Conservation (phyloP, 2,797 vertebrate genomes). For the Sparus aurata region DNA sequence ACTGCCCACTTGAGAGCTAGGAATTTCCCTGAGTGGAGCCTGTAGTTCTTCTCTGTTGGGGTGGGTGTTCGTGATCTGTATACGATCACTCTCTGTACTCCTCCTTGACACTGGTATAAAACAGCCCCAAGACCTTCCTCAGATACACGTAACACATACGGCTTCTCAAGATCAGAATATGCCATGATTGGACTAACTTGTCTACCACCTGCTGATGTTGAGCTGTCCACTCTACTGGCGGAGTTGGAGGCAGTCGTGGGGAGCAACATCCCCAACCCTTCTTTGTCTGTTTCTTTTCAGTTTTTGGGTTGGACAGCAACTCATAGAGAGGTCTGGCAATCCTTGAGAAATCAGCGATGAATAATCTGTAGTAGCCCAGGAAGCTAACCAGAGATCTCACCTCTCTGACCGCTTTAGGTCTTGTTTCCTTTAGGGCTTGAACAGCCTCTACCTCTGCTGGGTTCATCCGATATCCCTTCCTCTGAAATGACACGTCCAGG, state of each 20-base stretch:
- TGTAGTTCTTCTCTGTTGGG: not conserved
- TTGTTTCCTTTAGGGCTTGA: not conserved
- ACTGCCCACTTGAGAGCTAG: not conserved
- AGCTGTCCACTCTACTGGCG: slow-evolving; percentile 3
- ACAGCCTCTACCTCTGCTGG: not conserved
- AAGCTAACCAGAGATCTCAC: slow-evolving; percentile 6
- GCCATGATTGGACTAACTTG: slow-evolving; percentile 15
- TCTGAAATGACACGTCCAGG: slow-evolving; percentile 22
- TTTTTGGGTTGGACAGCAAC: slow-evolving; percentile 12
- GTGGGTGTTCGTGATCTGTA: not conserved
- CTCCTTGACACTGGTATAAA: not conserved
- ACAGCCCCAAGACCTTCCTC: slow-evolving; percentile 7
- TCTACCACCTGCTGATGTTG: not conserved
- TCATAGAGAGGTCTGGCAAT: slow-evolving; percentile 15
- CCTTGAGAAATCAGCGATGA: slow-evolving; percentile 21
- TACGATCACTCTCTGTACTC: not conserved
- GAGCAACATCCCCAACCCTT: not conserved
- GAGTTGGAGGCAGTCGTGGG: slow-evolving; percentile 1
- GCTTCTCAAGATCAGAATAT: slow-evolving; percentile 21
- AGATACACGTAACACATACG: not conserved
- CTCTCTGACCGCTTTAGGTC: slow-evolving; percentile 4
- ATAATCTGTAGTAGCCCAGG: too few relatives aligned
- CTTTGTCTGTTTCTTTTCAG: not conserved
- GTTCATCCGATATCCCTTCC: slow-evolving; percentile 16
- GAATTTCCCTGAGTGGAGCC: slow-evolving; percentile 2